These are phyloP conservation scores for Myrmophylax atrothorax DNA, from an alignment of 2,113 vertebrate genomes.

Conservation along the genomic window DNA sequence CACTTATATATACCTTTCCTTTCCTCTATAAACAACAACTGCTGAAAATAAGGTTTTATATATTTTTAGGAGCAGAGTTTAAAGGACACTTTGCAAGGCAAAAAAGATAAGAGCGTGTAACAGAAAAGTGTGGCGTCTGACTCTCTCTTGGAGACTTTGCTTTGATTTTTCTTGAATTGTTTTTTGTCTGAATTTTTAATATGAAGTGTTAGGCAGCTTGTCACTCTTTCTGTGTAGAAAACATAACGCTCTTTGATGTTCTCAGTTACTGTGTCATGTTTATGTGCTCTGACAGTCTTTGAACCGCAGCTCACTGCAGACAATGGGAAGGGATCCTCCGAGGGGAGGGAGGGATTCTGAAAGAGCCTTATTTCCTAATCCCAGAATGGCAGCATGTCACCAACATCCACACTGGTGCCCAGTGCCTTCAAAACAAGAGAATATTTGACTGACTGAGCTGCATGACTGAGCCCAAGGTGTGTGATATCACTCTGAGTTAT, in stretches of 20 bases:
- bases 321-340: constrained; percentile 24
- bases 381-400: background rate
- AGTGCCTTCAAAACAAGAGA: background rate
- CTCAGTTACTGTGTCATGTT: constrained; percentile 67
- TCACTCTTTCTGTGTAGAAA: constrained; percentile 58
- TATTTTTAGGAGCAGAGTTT: constrained; percentile 25
- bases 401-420: background rate
- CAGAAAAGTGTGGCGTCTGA: constrained; percentile 3
- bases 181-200: constrained; percentile 64
- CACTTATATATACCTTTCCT: background rate
- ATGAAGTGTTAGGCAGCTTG: constrained; percentile 31
- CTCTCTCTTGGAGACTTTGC: constrained; percentile 5
- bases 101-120: background rate
- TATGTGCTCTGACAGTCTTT: constrained; percentile 62
- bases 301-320: constrained; percentile 18
- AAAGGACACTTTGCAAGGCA: constrained; percentile 45
- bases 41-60: background rate
- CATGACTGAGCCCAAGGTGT: background rate
- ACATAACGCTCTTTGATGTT: constrained; percentile 68
- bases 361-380: background rate
- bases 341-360: background rate
- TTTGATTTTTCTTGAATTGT: constrained; percentile 60
- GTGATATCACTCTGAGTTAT: background rate
- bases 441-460: background rate
- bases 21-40: background rate